Evolutionary conservation across 2,888 invertebrate species (phyloP), one percentile per base, ranked within the genome.

Genomic region (Phyto melanocephala): DNA sequence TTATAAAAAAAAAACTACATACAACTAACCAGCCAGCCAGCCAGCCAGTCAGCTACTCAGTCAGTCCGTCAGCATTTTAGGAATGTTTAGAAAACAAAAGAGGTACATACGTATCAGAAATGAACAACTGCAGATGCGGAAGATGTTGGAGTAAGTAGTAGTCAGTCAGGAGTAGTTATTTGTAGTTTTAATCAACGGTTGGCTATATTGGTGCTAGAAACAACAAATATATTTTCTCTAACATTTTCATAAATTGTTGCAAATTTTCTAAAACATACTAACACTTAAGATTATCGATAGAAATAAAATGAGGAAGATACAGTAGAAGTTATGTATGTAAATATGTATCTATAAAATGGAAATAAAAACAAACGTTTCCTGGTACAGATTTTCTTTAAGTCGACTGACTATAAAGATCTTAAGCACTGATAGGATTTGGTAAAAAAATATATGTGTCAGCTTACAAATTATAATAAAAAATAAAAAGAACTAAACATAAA

Each of bases 1-100:
- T 56, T 75, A 62, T 63, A 37, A 76, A 71, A 60, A 72, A 76
- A 71, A 60, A 72, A 37, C 47, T 68, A 74, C 80, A 70, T 13
- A n/a, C 56, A 37, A 28, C 22, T 24, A 63, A 13, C 45, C 58
- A 62, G n/a, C n/a, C 42, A 28, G 24, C 40, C 45, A 35, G 42
- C 8, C 15, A 15, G 42, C n/a, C 4, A 2, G 42, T 17, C 45
- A 7, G 20, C 15, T 13, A 20, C 2, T 22, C 17, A 6, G 15
- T 45, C 45, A 10, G 20, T n/a, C 17, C 35, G 62, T 22, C 68
- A 62, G 45, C 54, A 65, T 58, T 42, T 71, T 22, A 56, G 22
- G 40, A 75, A 70, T 76, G 56, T 52, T 40, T 22, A 47, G 45
- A 47, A 54, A 70, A 68, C 52, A 60, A 62, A 68, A 74, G 47